Percentiles rank a stretch among this genome's conserved stretches.
Conservation (phyloP, 2,113 vertebrate species). For the Tonatia bakeri region DNA sequence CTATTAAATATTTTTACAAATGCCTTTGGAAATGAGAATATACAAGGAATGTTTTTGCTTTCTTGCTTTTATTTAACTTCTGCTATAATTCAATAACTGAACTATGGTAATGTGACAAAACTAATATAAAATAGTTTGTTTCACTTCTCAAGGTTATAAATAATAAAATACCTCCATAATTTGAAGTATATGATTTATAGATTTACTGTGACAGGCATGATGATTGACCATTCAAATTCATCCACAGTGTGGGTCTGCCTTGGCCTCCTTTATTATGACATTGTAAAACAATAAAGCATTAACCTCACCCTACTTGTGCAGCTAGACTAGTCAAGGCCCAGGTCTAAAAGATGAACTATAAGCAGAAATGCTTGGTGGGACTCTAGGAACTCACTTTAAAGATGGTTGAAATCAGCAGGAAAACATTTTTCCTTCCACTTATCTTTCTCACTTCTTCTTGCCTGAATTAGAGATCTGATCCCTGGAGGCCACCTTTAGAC, state of each 20-base stretch:
- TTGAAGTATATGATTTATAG: not conserved
- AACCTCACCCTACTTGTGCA: not conserved
- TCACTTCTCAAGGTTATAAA: not conserved
- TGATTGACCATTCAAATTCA: not conserved
- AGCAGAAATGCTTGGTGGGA: not conserved
- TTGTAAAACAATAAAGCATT: not conserved
- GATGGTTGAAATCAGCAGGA: not conserved
- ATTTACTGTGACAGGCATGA: not conserved
- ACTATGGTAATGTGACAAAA: not conserved
- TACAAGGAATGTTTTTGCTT: not conserved
- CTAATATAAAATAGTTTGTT: not conserved
- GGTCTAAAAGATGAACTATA: not conserved
- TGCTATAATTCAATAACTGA: not conserved
- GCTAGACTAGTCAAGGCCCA: accelerated
- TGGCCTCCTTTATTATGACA: not conserved
- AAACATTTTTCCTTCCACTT: too few relatives aligned
- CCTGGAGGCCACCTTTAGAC: not conserved
- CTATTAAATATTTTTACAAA: not conserved
- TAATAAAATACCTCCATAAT: not conserved
- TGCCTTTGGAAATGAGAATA: not conserved
- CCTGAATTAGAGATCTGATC: not conserved
- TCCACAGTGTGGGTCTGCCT: not conserved
- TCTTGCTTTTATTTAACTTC: not conserved
- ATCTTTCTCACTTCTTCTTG: not conserved
- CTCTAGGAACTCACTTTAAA: not conserved